Percentiles rank a stretch among this genome's conserved stretches.
These are phyloP conservation scores for Ceryle rudis DNA, from an alignment of 2,797 vertebrate species.

Conservation along the genomic window DNA sequence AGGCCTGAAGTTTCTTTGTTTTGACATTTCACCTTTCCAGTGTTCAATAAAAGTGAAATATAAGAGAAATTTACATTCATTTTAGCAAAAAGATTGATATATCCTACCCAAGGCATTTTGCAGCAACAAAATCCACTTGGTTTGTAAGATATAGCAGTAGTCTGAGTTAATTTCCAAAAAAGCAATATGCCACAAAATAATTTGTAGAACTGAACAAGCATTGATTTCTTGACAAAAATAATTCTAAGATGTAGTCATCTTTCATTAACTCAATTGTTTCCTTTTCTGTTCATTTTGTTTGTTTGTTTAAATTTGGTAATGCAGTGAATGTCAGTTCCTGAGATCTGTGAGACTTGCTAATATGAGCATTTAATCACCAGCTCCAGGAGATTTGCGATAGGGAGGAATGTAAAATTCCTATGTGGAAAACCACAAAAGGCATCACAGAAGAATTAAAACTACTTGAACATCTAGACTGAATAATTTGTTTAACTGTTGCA, in stretches of 20 bases:
- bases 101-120: background rate
- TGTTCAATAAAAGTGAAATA: background rate
- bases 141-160: background rate
- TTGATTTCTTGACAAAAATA: slow-evolving; percentile 12
- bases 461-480: background rate
- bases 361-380: background rate
- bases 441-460: background rate
- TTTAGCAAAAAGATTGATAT: background rate
- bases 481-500: background rate
- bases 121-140: background rate
- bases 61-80: background rate
- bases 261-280: background rate
- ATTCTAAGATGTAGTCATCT: background rate
- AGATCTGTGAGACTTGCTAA: background rate
- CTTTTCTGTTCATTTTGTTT: background rate
- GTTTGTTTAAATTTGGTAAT: background rate
- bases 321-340: background rate
- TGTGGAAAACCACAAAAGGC: background rate
- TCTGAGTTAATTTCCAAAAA: background rate
- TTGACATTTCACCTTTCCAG: background rate
- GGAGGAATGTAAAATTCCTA: background rate
- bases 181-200: background rate
- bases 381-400: background rate
- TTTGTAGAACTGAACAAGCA: background rate
- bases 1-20: background rate